These are phyloP conservation scores for Strigops habroptila DNA, from an alignment of 2,113 vertebrate species.

Conservation along the genomic window DNA sequence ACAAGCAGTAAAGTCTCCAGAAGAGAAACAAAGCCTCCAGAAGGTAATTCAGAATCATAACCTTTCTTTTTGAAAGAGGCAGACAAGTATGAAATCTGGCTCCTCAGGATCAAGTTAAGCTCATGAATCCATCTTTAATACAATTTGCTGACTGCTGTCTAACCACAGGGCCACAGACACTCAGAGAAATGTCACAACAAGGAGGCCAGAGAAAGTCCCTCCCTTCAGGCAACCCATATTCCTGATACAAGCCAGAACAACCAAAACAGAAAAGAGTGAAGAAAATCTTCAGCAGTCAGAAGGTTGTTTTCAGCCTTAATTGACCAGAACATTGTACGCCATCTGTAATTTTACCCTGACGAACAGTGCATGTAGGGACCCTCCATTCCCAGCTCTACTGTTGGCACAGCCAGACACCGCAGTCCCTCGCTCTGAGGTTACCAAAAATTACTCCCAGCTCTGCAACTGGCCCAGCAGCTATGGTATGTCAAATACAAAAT, in stretches of 20 bases:
- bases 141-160: neutral
- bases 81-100: neutral
- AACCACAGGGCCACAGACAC: neutral
- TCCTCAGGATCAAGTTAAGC: neutral
- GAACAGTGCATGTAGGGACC: neutral
- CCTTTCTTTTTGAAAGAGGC: neutral
- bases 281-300: neutral
- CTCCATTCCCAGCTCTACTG: neutral
- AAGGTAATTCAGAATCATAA: neutral
- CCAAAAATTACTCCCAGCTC: neutral
- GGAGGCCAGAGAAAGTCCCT: neutral
- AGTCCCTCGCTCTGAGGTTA: neutral
- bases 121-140: neutral
- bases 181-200: neutral
- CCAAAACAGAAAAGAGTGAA: neutral
- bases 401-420: fast-evolving
- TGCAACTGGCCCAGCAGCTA: neutral
- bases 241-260: neutral
- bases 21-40: neutral
- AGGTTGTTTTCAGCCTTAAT: neutral
- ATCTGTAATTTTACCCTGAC: neutral
- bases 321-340: neutral
- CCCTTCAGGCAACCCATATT: neutral
- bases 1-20: neutral
- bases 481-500: neutral